Conservation (phyloP, 1,140 invertebrate genomes). For the Spodoptera litura region DNA sequence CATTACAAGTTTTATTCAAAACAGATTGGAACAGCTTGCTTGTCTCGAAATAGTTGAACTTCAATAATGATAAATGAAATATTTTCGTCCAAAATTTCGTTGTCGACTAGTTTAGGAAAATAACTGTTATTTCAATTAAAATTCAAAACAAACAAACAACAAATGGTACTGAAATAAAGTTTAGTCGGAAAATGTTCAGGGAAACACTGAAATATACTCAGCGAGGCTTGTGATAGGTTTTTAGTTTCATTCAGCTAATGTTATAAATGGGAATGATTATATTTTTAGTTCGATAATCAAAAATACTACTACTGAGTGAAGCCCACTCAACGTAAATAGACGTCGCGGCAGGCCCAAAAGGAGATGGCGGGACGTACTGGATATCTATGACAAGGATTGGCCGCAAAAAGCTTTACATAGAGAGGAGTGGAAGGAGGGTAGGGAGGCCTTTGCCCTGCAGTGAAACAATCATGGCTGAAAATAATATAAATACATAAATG, state of each 20-base stretch:
- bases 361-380: too few species aligned
- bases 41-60: constrained; percentile 12
- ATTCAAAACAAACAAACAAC: constrained; percentile 35
- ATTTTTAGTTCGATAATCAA: too few species aligned
- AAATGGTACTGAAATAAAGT: constrained; percentile 16
- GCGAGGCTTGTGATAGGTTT: background rate
- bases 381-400: too few species aligned
- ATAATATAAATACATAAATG: too few species aligned
- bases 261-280: background rate
- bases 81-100: constrained; percentile 18
- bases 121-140: constrained; percentile 30
- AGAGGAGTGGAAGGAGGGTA: too few species aligned
- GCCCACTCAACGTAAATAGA: too few species aligned
- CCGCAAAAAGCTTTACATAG: too few species aligned
- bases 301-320: too few species aligned
- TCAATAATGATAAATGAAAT: constrained; percentile 12
- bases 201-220: constrained; percentile 8
- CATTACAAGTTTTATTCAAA: background rate
- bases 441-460: too few species aligned
- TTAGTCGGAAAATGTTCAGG: constrained; percentile 11
- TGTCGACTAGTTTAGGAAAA: constrained; percentile 28
- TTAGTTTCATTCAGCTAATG: background rate
- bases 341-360: too few species aligned
- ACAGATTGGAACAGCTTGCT: background rate
- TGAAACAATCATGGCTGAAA: too few species aligned